Percentiles rank a stretch among this genome's conserved stretches.
Evolutionary conservation across 2,888 invertebrate species (phyloP).

Genomic region (Portevinia maculata): DNA sequence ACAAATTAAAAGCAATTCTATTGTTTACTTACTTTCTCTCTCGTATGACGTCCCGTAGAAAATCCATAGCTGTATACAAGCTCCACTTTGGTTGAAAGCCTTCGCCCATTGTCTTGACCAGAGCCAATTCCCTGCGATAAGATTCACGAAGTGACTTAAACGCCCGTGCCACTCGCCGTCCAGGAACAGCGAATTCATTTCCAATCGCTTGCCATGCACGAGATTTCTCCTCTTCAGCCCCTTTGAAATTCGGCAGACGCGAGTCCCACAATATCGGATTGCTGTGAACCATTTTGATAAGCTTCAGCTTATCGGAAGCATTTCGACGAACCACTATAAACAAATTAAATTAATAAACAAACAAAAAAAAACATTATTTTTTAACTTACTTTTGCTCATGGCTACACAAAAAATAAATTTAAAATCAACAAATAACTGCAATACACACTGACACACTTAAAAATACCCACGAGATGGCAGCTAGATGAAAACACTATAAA

Average conservation of each 20-base stretch:
- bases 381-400: slow-evolving; percentile 62
- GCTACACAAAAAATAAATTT: not conserved
- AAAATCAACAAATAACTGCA: slow-evolving; percentile 15
- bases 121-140: slow-evolving; percentile 81
- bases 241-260: slow-evolving; percentile 81
- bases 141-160: slow-evolving; percentile 81
- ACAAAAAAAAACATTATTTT: not conserved
- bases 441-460: slow-evolving; percentile 32
- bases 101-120: slow-evolving; percentile 81
- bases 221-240: slow-evolving; percentile 81
- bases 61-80: slow-evolving; percentile 81
- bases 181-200: slow-evolving; percentile 81
- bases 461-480: not conserved
- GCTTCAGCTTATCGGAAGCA: slow-evolving; percentile 81
- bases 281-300: slow-evolving; percentile 82
- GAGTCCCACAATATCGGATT: slow-evolving; percentile 82
- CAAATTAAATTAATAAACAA: slow-evolving; percentile 58
- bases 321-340: slow-evolving; percentile 82
- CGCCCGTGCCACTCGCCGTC: slow-evolving; percentile 80
- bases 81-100: slow-evolving; percentile 82
- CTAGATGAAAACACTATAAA: too few relatives aligned
- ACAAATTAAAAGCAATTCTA: not conserved
- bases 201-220: slow-evolving; percentile 81
- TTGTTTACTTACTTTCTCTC: slow-evolving; percentile 80
- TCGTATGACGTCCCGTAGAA: slow-evolving; percentile 80